These are phyloP conservation scores for Andricus grossulariae DNA, from an alignment of 1,140 invertebrate species.

Conservation along the genomic window DNA sequence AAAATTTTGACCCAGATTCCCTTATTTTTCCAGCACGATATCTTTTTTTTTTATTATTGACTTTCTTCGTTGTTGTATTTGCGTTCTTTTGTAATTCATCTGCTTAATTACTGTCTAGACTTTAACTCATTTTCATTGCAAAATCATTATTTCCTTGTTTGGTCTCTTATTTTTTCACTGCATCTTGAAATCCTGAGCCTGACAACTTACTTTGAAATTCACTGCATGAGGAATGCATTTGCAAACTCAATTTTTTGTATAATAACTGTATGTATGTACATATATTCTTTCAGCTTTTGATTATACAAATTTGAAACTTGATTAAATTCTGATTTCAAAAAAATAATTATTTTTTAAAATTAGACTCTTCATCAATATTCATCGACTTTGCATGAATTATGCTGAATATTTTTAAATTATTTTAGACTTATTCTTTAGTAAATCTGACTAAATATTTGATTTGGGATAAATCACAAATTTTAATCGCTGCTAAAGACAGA, in stretches of 20 bases:
- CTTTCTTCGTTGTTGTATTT: neutral
- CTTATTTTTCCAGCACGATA: no score
- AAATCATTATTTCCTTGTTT: conserved; percentile 8
- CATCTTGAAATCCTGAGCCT: neutral
- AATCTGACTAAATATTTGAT: no score
- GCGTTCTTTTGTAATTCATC: neutral
- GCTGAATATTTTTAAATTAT: no score
- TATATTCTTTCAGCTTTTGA: no score
- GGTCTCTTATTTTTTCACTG: conserved; percentile 1
- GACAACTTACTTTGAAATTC: neutral
- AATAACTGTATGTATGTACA: no score
- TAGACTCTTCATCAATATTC: no score
- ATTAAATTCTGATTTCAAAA: no score
- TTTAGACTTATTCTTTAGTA: no score
- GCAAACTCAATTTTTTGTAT: neutral
- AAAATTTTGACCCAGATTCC: no score
- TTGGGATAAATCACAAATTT: neutral
- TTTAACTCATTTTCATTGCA: conserved; percentile 7
- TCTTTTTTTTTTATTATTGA: neutral
- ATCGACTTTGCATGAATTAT: neutral
- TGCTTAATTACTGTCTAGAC: neutral
- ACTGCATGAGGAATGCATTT: conserved; percentile 21
- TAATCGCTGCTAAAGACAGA: no score
- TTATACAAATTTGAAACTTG: no score
- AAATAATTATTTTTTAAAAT: no score